Base-by-base conservation (phyloP, 2,888 invertebrate genomes). In the Seladonia tumulorum region DNA sequence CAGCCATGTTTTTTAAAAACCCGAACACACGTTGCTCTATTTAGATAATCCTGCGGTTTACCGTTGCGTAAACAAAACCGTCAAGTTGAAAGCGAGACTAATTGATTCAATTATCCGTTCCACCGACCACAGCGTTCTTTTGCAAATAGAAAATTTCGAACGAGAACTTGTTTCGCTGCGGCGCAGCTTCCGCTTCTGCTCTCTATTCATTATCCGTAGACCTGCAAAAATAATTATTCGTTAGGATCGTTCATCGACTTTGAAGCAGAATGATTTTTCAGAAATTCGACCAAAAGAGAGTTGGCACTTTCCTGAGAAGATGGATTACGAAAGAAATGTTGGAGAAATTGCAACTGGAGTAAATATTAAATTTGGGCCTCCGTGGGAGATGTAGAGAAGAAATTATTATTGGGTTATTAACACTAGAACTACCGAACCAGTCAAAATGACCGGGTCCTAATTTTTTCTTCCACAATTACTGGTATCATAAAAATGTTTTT, bases 1-100 rank as follows among this genome's bases (percentile, higher is more conserved):
- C 81, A 88, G 25, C 60, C 25, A 25, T 60, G 25, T 60, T 25
- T 60, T 60, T 25, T 25, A 14, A 5, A 5, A 60, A 12, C 5
- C 5, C 25, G 5, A 25, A 25, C 25, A 25, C 25, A 60, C 12
- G 14, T 60, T 25, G 25, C 60, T 25, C 5, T 14, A 14, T 60
- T 60, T 25, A 14, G 25, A 0, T 25, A 25, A 25, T 12, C 60
- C 60, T 12, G 25, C 14, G 25, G 25, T 14, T 25, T 14, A 14
- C 14, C 14, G 60, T 60, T 60, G 12, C 25, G 60, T 25, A 60
- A 60, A 60, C 25, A 60, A 25, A 14, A 25, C 25, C 14, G 25
- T 14, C 60, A 5, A 0, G 25, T 22, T 22, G 3, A 53, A 22
- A 53, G 53, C 53, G 22, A 8, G 22, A 53, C 53, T 53, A 53